phyloP scores from a whole-genome alignment of 2,888 invertebrate genomes.

The Eilema depressum region DNA sequence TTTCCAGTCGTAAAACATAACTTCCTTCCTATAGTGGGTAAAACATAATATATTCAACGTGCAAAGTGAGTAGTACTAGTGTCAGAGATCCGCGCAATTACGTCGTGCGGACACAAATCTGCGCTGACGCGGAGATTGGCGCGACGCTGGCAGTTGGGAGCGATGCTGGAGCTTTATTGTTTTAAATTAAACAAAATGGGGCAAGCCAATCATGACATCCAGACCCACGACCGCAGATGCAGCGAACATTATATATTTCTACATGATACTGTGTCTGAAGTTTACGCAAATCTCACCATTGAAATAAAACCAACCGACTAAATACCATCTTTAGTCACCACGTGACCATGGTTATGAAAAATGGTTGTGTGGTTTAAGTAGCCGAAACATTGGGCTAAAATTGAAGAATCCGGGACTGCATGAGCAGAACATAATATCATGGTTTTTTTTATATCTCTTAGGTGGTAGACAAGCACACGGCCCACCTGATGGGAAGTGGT shows the following conservation, averaged over 20 bases:
- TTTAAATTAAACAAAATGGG: constrained; percentile 62
- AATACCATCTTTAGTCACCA: too few relatives aligned
- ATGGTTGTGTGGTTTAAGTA: too few relatives aligned
- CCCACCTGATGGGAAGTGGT: too few relatives aligned
- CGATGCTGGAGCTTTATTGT: constrained; percentile 54
- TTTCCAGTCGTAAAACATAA: not conserved
- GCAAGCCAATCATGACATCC: constrained; percentile 30
- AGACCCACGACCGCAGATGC: constrained; percentile 7
- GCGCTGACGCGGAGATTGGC: constrained; percentile 40
- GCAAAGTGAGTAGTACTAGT: not conserved
- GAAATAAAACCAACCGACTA: too few relatives aligned
- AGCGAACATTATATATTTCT: not conserved
- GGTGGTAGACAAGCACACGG: too few relatives aligned
- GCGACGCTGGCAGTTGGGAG: constrained; percentile 36
- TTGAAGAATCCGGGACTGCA: too few relatives aligned
- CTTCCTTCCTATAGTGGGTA: not conserved
- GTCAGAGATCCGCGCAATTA: constrained; percentile 27
- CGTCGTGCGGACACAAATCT: constrained; percentile 37
- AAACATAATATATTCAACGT: not conserved
- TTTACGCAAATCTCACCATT: too few relatives aligned
- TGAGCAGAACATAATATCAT: too few relatives aligned
- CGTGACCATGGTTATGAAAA: too few relatives aligned
- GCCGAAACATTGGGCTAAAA: too few relatives aligned
- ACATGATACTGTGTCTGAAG: too few relatives aligned
- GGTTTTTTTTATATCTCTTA: too few relatives aligned